A percentile compares a stretch with the other conserved stretches of the same genome.
Conservation (phyloP, 2,888 invertebrate species). For the Incurvaria masculella region DNA sequence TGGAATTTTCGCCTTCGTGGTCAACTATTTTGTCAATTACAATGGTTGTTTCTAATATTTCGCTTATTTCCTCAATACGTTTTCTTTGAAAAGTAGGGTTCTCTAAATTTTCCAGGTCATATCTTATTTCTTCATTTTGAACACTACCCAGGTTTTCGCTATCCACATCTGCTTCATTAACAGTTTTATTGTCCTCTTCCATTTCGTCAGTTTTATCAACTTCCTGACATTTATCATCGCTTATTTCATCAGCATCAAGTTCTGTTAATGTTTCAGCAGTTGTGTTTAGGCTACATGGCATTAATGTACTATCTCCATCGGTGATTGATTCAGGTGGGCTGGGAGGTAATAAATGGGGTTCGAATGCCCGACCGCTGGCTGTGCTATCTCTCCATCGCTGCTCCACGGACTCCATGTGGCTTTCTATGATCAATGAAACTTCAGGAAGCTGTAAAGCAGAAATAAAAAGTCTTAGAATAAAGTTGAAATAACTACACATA, state of each 20-base stretch:
- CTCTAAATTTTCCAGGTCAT: no score
- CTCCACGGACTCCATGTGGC: conserved; percentile 36
- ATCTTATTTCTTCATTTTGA: conserved; percentile 8
- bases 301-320: conserved; percentile 32
- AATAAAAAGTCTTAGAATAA: background rate
- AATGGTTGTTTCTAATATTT: no score
- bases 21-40: no score
- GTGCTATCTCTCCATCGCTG: conserved; percentile 30
- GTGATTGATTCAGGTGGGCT: conserved; percentile 22
- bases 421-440: conserved; percentile 39
- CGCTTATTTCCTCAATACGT: no score
- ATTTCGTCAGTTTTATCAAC: conserved; percentile 16
- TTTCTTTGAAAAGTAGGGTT: no score
- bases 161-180: conserved; percentile 10
- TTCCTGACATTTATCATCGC: background rate
- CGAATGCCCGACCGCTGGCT: conserved; percentile 15
- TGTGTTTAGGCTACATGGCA: conserved; percentile 28
- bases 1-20: no score
- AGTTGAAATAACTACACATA: background rate
- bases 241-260: background rate
- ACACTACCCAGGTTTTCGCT: conserved; percentile 3
- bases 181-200: conserved; percentile 18
- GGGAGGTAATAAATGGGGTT: conserved; percentile 20
- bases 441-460: conserved; percentile 32
- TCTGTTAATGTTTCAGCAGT: conserved; percentile 35